phyloP scores from a whole-genome alignment of 2,888 invertebrate species.

The Saturnia pavonia region DNA sequence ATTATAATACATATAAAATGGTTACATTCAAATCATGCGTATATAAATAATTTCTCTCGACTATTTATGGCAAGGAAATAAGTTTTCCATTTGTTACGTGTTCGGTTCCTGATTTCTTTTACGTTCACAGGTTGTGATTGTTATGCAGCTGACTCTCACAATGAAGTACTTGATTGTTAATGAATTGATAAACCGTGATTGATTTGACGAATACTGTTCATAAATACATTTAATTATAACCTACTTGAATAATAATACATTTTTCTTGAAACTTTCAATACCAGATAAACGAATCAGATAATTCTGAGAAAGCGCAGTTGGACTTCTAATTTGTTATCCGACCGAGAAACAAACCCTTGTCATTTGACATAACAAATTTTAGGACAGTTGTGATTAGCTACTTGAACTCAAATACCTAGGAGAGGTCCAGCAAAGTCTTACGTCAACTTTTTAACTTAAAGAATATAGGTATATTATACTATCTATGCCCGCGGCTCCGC shows the following conservation, averaged over 20 bases:
- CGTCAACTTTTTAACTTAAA: too few species aligned
- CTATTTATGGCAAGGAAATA: conserved; percentile 54
- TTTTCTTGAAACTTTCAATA: neutral
- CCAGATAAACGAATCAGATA: neutral
- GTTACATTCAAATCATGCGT: conserved; percentile 56
- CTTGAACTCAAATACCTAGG: too few species aligned
- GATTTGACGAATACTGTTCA: neutral
- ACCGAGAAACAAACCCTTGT: too few species aligned
- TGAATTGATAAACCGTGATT: neutral
- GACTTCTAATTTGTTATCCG: too few species aligned
- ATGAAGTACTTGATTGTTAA: neutral
- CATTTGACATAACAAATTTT: too few species aligned
- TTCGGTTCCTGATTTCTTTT: conserved; percentile 44
- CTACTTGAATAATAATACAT: neutral
- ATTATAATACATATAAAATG: conserved; percentile 53
- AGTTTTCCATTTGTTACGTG: conserved; percentile 57
- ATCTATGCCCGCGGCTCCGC: too few species aligned
- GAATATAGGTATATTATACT: too few species aligned
- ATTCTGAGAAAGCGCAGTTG: too few species aligned
- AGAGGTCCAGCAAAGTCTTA: too few species aligned
- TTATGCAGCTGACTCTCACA: neutral
- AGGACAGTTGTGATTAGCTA: too few species aligned
- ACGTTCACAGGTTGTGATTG: conserved; percentile 22
- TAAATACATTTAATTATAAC: neutral
- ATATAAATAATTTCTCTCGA: conserved; percentile 59